A percentile compares a stretch with the other conserved stretches of the same genome.
phyloP scores from a whole-genome alignment of 2,113 vertebrate species.

The Lanius collurio region DNA sequence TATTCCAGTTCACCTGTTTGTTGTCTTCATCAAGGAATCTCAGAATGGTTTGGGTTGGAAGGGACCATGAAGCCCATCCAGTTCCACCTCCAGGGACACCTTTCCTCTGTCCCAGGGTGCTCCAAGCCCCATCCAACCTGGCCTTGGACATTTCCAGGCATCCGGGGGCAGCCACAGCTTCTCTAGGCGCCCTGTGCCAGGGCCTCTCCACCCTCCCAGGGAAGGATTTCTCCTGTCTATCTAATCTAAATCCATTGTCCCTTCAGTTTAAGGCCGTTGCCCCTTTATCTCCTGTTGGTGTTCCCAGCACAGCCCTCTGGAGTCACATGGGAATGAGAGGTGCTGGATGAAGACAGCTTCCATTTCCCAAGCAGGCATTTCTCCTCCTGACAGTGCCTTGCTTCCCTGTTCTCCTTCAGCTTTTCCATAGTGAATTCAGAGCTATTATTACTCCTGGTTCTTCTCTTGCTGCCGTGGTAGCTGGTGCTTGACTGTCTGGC shows the following conservation, averaged over 20 bases:
- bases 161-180: neutral
- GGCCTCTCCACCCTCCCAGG: fast-evolving
- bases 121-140: fast-evolving
- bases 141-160: neutral
- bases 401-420: neutral
- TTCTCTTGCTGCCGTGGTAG: neutral
- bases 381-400: neutral
- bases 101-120: fast-evolving
- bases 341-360: neutral
- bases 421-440: neutral
- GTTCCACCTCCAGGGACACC: neutral
- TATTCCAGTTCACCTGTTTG: neutral
- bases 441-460: neutral
- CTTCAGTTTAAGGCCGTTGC: neutral
- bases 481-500: neutral
- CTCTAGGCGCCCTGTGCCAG: neutral
- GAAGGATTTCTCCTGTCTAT: neutral
- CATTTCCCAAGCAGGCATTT: fast-evolving
- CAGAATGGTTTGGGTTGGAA: neutral
- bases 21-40: neutral
- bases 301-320: neutral
- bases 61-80: neutral
- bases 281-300: neutral
- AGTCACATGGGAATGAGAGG: fast-evolving
- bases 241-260: neutral